phyloP scores from a whole-genome alignment of 2,113 vertebrate species.

The Prunella himalayana region DNA sequence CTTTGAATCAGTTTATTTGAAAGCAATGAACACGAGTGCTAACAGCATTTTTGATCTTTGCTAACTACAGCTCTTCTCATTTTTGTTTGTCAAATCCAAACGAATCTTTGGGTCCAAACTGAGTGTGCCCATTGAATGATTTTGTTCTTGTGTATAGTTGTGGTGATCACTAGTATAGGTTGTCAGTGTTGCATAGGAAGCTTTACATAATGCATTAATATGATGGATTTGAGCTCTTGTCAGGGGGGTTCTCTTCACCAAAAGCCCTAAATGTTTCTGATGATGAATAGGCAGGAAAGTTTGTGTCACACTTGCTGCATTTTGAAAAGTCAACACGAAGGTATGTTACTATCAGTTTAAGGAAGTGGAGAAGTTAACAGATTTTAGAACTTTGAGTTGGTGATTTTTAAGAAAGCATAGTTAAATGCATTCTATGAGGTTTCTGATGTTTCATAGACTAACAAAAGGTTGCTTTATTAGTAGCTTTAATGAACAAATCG shows the following conservation, averaged over 20 bases:
- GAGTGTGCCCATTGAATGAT: neutral
- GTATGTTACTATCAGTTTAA: conserved; percentile 9
- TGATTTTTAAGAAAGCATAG: conserved; percentile 62
- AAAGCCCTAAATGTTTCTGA: neutral
- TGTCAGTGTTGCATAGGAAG: neutral
- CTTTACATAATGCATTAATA: neutral
- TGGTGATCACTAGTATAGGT: neutral
- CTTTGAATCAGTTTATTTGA: neutral
- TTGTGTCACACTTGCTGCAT: neutral
- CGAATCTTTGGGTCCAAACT: neutral
- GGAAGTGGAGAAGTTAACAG: conserved; percentile 54
- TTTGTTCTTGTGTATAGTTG: neutral
- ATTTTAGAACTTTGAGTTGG: conserved; percentile 58
- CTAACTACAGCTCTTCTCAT: neutral
- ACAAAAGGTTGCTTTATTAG: conserved; percentile 83
- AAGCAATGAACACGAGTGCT: neutral
- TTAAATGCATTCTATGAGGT: conserved; percentile 66
- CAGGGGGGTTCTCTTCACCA: neutral
- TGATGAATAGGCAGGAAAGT: neutral
- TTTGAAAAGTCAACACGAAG: neutral
- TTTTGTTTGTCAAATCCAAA: neutral
- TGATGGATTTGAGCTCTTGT: neutral
- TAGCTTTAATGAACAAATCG: conserved; percentile 79
- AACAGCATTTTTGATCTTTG: neutral
- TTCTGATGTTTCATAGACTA: conserved; percentile 78